These are phyloP conservation scores for Zoroaster sp. DNA, from an alignment of 53 echinoderm and acorn worm species.

Conservation along the genomic window DNA sequence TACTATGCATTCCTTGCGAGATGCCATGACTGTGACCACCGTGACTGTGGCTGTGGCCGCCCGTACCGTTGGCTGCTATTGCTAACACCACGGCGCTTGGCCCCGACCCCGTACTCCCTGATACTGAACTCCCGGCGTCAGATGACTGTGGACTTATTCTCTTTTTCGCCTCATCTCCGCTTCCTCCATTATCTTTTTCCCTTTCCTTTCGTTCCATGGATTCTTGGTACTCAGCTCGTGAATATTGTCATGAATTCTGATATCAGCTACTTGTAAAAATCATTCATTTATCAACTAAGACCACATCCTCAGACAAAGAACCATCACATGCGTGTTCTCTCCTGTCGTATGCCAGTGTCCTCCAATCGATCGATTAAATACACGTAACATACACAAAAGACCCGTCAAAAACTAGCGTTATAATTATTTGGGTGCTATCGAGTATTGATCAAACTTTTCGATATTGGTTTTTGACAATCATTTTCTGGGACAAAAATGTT, in stretches of 20 bases:
- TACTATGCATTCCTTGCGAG: conserved; percentile 52
- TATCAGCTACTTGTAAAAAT: neutral
- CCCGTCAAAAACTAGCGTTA: neutral
- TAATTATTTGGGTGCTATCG: neutral
- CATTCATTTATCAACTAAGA: neutral
- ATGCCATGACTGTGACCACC: conserved; percentile 41
- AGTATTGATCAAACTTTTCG: conserved; percentile 20
- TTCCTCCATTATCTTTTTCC: conserved; percentile 75
- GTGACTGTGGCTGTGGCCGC: neutral
- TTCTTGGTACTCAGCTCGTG: neutral
- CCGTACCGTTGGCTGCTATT: neutral
- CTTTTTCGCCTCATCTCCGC: conserved; percentile 71
- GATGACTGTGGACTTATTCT: conserved; percentile 49
- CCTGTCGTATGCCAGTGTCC: neutral
- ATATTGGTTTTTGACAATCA: conserved; percentile 10
- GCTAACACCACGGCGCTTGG: neutral
- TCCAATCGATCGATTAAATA: neutral
- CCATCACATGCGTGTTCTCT: neutral
- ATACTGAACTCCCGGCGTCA: conserved; percentile 37
- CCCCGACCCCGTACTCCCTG: neutral
- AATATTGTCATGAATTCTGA: neutral
- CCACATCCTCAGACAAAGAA: conserved; percentile 11
- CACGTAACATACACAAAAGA: neutral
- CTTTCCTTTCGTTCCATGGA: conserved; percentile 80
- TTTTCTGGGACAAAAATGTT: neutral